Evolutionary conservation across 2,797 vertebrate species (phyloP), one percentile per base, ranked within the genome.

Genomic region (Trichosurus vulpecula): DNA sequence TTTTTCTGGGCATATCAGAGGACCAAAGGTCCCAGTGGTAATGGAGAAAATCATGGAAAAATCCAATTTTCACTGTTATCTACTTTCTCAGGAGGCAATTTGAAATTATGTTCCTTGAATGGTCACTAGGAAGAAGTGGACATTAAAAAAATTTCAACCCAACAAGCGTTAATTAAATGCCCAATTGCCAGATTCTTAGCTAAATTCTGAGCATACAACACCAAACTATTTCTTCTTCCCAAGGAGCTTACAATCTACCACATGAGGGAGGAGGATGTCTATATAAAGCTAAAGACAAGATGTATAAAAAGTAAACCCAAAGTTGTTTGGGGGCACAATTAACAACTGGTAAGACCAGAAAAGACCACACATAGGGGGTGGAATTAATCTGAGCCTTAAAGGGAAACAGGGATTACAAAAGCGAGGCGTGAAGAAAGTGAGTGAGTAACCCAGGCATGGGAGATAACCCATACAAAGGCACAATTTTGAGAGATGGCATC

Each of bases 31-130:
- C 57, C 87, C 74, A 8, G 8, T n/a, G 30, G 35, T 16, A 56
- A 16, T 92, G 14, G 30, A 31, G 90, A 93, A 6, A 61, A 41
- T 89, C 27, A 30, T 92, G 91, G 52, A 94, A 87, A 51, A 87
- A 90, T 96, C 35, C 55, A 51, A 58, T 95, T 96, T 96, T 29
- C 56, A 61, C 30, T 53, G 54, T 54, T 52, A 0, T 30, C n/a
- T 93, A 52, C 22, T 93, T 95, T 96, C 58, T 94, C 47, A n/a
- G 9, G 41, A 87, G 6, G 74, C 41, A 47, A 47, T 87, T 51
- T 87, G 25, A 47, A 41, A 51, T 81, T 87, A 11, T 10, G 1
- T 87, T 87, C 74, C 9, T 87, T 87, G 74, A 87, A 51, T 22
- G 12, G 22, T 87, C 41, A 87, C 87, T 87, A 87, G 66, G n/a